These are phyloP conservation scores for Mycalesis mineus DNA, from an alignment of 2,888 invertebrate species.

Conservation along the genomic window DNA sequence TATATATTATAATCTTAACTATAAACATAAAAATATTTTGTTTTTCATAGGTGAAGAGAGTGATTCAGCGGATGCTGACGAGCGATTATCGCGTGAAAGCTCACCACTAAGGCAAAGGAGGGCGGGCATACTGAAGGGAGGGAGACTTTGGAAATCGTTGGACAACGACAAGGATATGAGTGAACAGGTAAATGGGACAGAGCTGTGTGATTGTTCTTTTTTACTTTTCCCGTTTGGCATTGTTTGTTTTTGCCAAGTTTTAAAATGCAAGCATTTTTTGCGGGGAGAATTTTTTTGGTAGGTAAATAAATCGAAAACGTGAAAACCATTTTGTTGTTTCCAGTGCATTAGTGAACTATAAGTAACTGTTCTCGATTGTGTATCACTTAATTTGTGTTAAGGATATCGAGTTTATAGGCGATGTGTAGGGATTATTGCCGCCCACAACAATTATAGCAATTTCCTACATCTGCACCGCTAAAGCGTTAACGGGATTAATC, in stretches of 20 bases:
- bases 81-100: constrained; percentile 61
- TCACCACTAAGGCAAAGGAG: constrained; percentile 80
- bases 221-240: not conserved
- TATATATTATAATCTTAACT: too few species aligned
- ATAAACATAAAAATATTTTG: not conserved
- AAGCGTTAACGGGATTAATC: too few species aligned
- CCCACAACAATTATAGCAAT: too few species aligned
- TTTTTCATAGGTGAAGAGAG: constrained; percentile 56
- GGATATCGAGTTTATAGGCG: too few species aligned
- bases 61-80: constrained; percentile 61
- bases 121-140: constrained; percentile 87
- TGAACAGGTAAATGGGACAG: constrained; percentile 67
- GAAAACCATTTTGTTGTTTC: too few species aligned
- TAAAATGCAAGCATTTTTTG: not conserved
- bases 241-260: not conserved
- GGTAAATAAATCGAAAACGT: too few species aligned
- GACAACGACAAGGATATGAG: constrained; percentile 64
- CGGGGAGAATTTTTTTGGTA: not conserved
- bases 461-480: too few species aligned
- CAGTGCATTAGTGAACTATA: too few species aligned
- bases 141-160: constrained; percentile 84
- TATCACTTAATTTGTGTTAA: too few species aligned
- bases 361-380: too few species aligned
- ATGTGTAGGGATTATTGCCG: too few species aligned
- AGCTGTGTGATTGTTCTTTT: not conserved